Evolutionary conservation across 2,888 invertebrate genomes (phyloP).

Genomic region (Heliconius ismenius): DNA sequence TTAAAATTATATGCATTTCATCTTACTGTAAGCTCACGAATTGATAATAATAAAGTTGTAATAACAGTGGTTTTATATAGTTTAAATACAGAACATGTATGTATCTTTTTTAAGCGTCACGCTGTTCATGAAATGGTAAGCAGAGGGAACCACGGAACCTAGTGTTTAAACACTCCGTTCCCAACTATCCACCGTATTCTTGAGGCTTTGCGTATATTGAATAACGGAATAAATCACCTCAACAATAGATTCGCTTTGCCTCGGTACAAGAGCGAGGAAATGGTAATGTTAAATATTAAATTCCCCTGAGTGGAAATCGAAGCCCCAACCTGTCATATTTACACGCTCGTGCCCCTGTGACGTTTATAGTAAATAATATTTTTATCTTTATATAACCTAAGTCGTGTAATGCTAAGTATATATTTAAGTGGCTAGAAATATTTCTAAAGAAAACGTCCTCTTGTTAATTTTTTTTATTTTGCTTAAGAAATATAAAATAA

Average conservation of each 20-base stretch:
- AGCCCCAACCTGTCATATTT: too few relatives aligned
- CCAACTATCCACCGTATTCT: too few relatives aligned
- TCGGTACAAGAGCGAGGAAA: too few relatives aligned
- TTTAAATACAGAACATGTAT: not conserved
- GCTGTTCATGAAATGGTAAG: too few relatives aligned
- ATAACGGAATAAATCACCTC: too few relatives aligned
- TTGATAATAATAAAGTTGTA: not conserved
- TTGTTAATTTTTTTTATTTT: conserved; percentile 18
- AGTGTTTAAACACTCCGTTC: too few relatives aligned
- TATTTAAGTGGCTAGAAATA: conserved; percentile 10
- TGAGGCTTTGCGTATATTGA: too few relatives aligned
- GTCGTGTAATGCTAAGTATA: not conserved
- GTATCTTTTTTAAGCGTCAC: not conserved
- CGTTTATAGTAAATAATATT: not conserved
- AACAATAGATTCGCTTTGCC: too few relatives aligned
- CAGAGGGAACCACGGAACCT: too few relatives aligned
- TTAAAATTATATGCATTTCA: not conserved
- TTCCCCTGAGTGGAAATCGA: too few relatives aligned
- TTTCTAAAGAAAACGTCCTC: conserved; percentile 21
- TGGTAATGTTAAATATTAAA: too few relatives aligned
- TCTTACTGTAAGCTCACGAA: not conserved
- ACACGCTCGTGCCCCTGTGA: too few relatives aligned
- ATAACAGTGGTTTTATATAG: not conserved
- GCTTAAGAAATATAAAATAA: conserved; percentile 20
- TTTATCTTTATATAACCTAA: not conserved